These are phyloP conservation scores for Dryobotodes eremita DNA, from an alignment of 2,888 invertebrate species.

Conservation along the genomic window DNA sequence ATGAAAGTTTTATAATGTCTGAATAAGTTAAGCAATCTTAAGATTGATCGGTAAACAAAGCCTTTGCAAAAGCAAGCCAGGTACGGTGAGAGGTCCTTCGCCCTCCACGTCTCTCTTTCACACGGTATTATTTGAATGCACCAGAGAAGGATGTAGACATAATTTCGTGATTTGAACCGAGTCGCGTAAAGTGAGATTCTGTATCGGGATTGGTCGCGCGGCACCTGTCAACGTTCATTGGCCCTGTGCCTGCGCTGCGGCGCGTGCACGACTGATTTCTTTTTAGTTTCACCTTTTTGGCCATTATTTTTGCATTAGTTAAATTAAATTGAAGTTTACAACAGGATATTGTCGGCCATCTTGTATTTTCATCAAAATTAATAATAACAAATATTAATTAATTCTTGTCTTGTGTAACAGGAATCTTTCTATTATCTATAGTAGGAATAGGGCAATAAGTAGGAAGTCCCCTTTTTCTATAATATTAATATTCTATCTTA, in stretches of 20 bases:
- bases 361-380: conserved; percentile 6
- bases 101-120: conserved; percentile 62
- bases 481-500: conserved; percentile 22
- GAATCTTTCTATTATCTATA: not conserved
- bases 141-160: conserved; percentile 78
- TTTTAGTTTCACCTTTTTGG: conserved; percentile 72
- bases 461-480: conserved; percentile 9
- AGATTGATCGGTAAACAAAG: conserved; percentile 79
- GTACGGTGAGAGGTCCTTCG: conserved; percentile 64
- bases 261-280: conserved; percentile 82
- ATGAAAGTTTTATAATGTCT: conserved; percentile 38
- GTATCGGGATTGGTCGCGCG: conserved; percentile 80
- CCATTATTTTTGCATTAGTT: conserved; percentile 69
- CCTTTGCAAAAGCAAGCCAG: conserved; percentile 58
- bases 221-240: conserved; percentile 88
- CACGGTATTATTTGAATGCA: conserved; percentile 56
- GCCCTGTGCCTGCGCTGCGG: conserved; percentile 80
- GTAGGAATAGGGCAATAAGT: conserved; percentile 7
- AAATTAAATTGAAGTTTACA: conserved; percentile 33
- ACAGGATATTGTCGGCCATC: not conserved
- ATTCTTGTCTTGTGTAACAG: not conserved
- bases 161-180: conserved; percentile 79
- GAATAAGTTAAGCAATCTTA: conserved; percentile 64
- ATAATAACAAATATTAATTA: too few relatives aligned
- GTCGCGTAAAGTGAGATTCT: conserved; percentile 78